Evolutionary conservation across 2,113 vertebrate species (phyloP), one percentile per base, ranked within the genome.

Genomic region (Mionectes macconnelli): DNA sequence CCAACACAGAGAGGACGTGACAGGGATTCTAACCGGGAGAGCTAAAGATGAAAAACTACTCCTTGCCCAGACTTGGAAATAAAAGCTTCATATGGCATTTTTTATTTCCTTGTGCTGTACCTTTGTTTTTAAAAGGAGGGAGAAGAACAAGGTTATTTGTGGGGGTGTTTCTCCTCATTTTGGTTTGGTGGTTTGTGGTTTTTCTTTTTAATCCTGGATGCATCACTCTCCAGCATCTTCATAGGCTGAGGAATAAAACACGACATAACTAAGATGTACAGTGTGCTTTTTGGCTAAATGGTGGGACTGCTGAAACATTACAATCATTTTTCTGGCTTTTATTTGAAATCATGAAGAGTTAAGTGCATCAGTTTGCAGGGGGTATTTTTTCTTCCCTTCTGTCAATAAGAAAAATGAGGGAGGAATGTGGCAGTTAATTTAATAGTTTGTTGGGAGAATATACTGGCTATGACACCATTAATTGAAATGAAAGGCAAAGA

Each of bases 301-400:
- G 27, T 57, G 73, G 77, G 79, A 44, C 86, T 96, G 70, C 69
- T 10, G 21, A 95, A 94, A 82, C 94, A 95, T 92, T 93, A 31
- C 84, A 86, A 91, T 96, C 44, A 96, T 94, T 96, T 97, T 90
- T 91, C 88, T 93, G 73, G 62, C 87, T 97, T 96, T 97, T 95
- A 97, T 96, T 96, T 87, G 93, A 93, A 96, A 90, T 93, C 90
- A 91, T 95, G 91, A 94, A 93, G 92, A 96, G 95, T 94, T 96
- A 96, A 97, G 96, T 84, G 84, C 81, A 77, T 89, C 79, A 62
- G 82, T 96, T 97, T 94, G 66, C 84, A 79, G 66, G 63, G 67
- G 49, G 91, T 89, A 50, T 87, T 87, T 90, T 82, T 86, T 55
- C 62, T 84, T 77, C 59, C 52, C 52, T 84, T 53, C 79, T 57